Evolutionary conservation across 2,113 vertebrate genomes (phyloP).

Genomic region (Brachionichthys hirsutus): DNA sequence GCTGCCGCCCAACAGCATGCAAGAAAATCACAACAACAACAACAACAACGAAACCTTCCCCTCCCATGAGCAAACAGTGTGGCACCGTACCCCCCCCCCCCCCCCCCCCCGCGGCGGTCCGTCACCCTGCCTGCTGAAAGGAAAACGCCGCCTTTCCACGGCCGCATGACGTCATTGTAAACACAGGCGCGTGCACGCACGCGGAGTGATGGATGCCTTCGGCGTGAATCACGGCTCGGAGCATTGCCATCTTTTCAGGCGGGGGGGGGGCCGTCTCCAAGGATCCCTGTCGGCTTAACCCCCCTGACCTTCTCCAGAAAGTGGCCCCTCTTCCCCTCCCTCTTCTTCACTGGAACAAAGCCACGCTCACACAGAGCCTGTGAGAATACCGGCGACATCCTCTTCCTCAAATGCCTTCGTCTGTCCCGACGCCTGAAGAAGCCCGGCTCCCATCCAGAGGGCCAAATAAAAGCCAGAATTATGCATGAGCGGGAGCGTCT

Average conservation of each 20-base stretch:
- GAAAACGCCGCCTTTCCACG: slow-evolving; percentile 52
- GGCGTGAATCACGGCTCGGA: slow-evolving; percentile 74
- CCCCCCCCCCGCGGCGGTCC: slow-evolving; percentile 30
- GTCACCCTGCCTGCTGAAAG: slow-evolving; percentile 48
- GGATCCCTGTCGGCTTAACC: slow-evolving; percentile 76
- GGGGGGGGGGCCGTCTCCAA: slow-evolving; percentile 65
- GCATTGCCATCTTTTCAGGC: slow-evolving; percentile 73
- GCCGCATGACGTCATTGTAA: slow-evolving; percentile 59
- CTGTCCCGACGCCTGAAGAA: slow-evolving; percentile 28
- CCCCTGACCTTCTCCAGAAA: slow-evolving; percentile 65
- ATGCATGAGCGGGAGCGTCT: slow-evolving; percentile 8
- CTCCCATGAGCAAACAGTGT: slow-evolving; percentile 20
- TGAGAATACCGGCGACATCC: slow-evolving; percentile 49
- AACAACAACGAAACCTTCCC: slow-evolving; percentile 10
- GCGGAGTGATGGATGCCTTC: slow-evolving; percentile 67
- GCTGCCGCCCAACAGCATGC: not conserved
- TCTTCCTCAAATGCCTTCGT: slow-evolving; percentile 26
- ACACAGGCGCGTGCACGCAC: slow-evolving; percentile 29
- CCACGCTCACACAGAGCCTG: slow-evolving; percentile 54
- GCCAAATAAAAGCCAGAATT: slow-evolving; percentile 5
- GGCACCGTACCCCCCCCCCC: slow-evolving; percentile 55
- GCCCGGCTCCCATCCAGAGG: slow-evolving; percentile 16
- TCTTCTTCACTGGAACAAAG: slow-evolving; percentile 73
- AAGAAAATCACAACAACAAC: not conserved
- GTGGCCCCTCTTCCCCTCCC: slow-evolving; percentile 28